Base-by-base conservation (phyloP, 2,888 invertebrate species). In the Tanytarsus gracilentus region DNA sequence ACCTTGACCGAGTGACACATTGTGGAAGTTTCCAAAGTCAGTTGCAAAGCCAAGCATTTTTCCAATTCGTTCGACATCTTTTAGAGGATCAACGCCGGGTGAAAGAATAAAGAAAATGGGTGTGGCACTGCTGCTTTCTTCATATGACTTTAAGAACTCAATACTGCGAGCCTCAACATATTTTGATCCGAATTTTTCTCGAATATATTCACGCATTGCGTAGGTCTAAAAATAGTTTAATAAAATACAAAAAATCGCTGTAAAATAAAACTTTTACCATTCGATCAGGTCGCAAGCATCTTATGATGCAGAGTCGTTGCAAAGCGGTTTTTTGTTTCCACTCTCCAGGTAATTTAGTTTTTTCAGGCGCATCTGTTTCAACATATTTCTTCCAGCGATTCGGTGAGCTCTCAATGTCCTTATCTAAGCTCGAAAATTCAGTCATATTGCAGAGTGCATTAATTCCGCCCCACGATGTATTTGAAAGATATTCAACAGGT, bases 301-400 rank as follows among this genome's bases (percentile, higher is more conserved):
- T 79, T 77, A 97, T 81, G 89, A 97, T 96, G 70, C 95, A 96
- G n/a, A 97, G 76, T 65, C 93, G 81, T 71, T 97, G 96, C 21
- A 97, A 76, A 0, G 93, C 85, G 1, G 90, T 87, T 77, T 95
- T 96, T 69, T 90, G 94, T 74, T 97, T 97, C 96, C 96, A 97
- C 75, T 97, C 97, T 75, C 95, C 94, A 0, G 97, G 97, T 72
- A 97, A 91, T 72, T 95, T 96, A 70, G 97, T 96, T 65, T 90
- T 84, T 73, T 97, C 97, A 1, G 97, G 95, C 68, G 88, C 86
- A 69, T 97, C 96, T 66, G 88, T 86, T 75, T 97, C 97, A 1
- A 96, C 88, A 67, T 96, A 83, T 74, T 96, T 96, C 73, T 95
- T 95, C 97, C 97, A 97, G 61, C 95, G 80, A 70, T 96, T 97